A percentile compares a stretch with the other conserved stretches of the same genome.
Conservation (phyloP, 1,140 invertebrate genomes). For the Aphaenogaster floridana region DNA sequence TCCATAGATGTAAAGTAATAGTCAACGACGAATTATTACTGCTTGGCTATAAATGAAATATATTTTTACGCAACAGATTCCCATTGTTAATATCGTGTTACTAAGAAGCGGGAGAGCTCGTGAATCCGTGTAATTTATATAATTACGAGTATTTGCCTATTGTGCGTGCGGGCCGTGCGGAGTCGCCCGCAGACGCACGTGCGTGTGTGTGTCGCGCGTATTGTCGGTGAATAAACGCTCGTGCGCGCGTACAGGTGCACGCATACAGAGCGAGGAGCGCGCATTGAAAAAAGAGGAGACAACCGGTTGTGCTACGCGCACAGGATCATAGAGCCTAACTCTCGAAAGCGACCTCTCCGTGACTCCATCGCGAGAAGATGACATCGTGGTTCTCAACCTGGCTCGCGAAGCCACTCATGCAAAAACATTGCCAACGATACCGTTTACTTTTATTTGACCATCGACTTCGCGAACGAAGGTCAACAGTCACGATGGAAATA, state of each 20-base stretch:
- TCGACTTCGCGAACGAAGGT: background rate
- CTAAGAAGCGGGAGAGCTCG: constrained; percentile 33
- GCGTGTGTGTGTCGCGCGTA: constrained; percentile 38
- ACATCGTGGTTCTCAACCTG: constrained; percentile 84
- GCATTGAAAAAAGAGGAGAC: constrained; percentile 83
- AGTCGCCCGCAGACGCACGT: constrained; percentile 55
- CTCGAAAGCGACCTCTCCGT: constrained; percentile 82
- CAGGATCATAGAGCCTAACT: constrained; percentile 83
- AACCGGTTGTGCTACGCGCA: constrained; percentile 84
- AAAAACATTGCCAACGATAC: background rate
- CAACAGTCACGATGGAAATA: background rate
- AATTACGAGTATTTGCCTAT: constrained; percentile 80
- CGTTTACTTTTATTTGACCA: background rate
- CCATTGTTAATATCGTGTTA: constrained; percentile 16
- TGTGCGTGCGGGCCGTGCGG: constrained; percentile 78
- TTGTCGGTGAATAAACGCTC: constrained; percentile 66
- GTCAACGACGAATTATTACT: background rate
- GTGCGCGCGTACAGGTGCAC: constrained; percentile 68
- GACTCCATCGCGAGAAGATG: constrained; percentile 79
- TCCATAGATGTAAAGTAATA: background rate
- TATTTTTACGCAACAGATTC: constrained; percentile 17
- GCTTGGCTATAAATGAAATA: background rate
- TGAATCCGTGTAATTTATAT: constrained; percentile 47
- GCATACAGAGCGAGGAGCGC: constrained; percentile 77
- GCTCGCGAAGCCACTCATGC: background rate